Evolutionary conservation across 2,888 invertebrate species (phyloP), one percentile per base, ranked within the genome.

Genomic region (Amorpha juglandis): DNA sequence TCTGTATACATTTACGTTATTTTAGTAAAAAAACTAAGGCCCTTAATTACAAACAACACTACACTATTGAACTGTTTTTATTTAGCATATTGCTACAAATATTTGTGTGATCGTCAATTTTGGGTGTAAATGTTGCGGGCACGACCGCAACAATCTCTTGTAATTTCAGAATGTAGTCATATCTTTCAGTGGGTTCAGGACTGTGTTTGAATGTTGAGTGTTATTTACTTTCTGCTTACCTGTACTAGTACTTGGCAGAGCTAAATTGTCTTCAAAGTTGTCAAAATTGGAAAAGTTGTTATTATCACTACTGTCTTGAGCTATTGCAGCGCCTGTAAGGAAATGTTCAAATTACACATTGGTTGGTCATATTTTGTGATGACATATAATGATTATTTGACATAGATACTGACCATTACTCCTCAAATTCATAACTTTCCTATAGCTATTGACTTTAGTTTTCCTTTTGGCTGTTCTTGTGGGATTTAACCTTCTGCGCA

Each of bases 211-310:
- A 1, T 42, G 42, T 42, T 42, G 42, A 8, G 11, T 42, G 42
- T 27, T 42, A 11, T 42, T 42, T 42, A 42, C 7, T 42, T 42
- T 6, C 7, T 42, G 2, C 42, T 6, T 45, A 81, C 96, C 96
- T 75, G 95, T 95, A 77, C 95, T 95, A 58, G 96, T 96, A 79
- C 95, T 95, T 14, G 95, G 95, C 71, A 94, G 90, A 71, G 95
- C 94, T 75, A 95, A 82, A 72, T 94, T 93, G 65, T 92, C 93
- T 19, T 94, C 90, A 65, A 82, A 81, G 68, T 83, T 83, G 48
- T 85, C 81, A 48, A 85, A 79, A 71, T 80, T 85, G 12, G 80
- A 70, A 75, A 82, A 84, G 75, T 83, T 82, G 70, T 84, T 88
- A 68, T 82, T 87, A 80, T 87, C 84, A 75, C 84, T 86, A 75